phyloP scores from a whole-genome alignment of 2,888 invertebrate genomes.

The Drosophila phalerata region DNA sequence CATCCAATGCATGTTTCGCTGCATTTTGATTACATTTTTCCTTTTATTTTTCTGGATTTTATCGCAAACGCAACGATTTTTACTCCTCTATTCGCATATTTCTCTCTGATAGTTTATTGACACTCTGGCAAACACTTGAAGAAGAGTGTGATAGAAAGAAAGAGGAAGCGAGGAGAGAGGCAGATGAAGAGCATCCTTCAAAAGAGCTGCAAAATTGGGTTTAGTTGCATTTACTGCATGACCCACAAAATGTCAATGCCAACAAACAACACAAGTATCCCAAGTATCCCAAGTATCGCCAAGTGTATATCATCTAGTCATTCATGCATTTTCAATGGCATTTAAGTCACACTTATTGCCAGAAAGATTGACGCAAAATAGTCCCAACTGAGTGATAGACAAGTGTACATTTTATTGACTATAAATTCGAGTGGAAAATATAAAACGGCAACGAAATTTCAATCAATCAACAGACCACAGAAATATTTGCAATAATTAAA shows the following conservation, averaged over 20 bases:
- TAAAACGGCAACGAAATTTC: not conserved
- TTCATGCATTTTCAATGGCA: slow-evolving; percentile 48
- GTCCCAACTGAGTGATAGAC: not conserved
- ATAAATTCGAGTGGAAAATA: slow-evolving; percentile 4
- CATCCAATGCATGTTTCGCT: slow-evolving; percentile 40
- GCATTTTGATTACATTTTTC: slow-evolving; percentile 66
- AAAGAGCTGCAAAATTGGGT: slow-evolving; percentile 50
- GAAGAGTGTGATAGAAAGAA: too few relatives aligned
- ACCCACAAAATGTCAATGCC: slow-evolving; percentile 32
- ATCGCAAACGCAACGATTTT: slow-evolving; percentile 28
- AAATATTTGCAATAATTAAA: slow-evolving; percentile 3
- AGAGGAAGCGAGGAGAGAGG: not conserved
- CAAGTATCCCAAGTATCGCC: slow-evolving; percentile 9
- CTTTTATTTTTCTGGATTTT: slow-evolving; percentile 12
- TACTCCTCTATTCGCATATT: slow-evolving; percentile 13
- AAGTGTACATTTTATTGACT: slow-evolving; percentile 1
- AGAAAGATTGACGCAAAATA: not conserved
- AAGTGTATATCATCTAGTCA: slow-evolving; percentile 40
- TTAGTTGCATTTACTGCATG: slow-evolving; percentile 44
- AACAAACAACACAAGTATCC: slow-evolving; percentile 1
- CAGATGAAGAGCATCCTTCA: slow-evolving; percentile 1
- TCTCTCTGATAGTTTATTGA: slow-evolving; percentile 41
- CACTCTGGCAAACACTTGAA: slow-evolving; percentile 29
- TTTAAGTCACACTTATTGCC: slow-evolving; percentile 35
- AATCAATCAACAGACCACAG: not conserved